Evolutionary conservation across 2,113 vertebrate genomes (phyloP).

Genomic region (Pholis gunnellus): DNA sequence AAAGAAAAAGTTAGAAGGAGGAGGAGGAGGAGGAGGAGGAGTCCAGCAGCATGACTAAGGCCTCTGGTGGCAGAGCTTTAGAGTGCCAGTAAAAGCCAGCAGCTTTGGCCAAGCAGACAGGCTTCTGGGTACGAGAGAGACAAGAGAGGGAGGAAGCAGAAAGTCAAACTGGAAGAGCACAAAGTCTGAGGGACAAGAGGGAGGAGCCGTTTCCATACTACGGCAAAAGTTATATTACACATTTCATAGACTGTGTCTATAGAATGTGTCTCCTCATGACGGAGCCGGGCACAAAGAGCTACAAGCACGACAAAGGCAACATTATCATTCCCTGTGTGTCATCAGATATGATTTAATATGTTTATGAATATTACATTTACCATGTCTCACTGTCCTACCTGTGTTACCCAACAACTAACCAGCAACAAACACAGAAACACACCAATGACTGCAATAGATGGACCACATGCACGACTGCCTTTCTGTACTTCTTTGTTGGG

Average conservation of each 20-base stretch:
- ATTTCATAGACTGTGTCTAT: neutral
- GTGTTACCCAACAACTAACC: neutral
- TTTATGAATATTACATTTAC: neutral
- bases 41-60: slow-evolving; percentile 58
- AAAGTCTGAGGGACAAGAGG: neutral
- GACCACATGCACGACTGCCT: neutral
- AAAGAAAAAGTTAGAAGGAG: slow-evolving; percentile 14
- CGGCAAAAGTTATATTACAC: neutral
- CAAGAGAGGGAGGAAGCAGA: slow-evolving; percentile 18
- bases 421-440: neutral
- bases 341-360: neutral
- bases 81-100: slow-evolving; percentile 57
- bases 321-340: neutral
- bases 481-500: neutral
- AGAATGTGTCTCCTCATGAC: neutral
- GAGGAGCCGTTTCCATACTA: neutral
- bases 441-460: neutral
- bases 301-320: slow-evolving; percentile 4
- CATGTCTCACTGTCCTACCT: neutral
- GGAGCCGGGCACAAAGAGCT: no score
- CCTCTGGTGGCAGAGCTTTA: slow-evolving; percentile 42
- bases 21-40: slow-evolving; percentile 43
- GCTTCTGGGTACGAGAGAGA: slow-evolving; percentile 12
- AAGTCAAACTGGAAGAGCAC: neutral
- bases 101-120: slow-evolving; percentile 39